A percentile compares a stretch with the other conserved stretches of the same genome.
phyloP scores from a whole-genome alignment of 2,797 vertebrate genomes.

The Luscinia megarhynchos region DNA sequence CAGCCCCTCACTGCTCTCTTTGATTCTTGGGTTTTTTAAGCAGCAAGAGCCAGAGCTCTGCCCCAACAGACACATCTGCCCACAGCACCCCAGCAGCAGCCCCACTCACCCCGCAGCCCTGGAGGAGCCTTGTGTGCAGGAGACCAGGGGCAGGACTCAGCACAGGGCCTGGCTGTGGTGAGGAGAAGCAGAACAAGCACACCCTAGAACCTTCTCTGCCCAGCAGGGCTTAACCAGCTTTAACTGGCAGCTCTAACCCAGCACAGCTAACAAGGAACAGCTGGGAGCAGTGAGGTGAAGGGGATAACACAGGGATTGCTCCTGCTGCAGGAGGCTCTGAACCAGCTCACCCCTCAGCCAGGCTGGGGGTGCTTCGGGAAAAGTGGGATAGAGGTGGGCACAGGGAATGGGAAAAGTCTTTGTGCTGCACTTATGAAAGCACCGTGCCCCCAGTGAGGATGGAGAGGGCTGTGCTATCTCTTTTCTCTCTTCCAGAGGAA shows the following conservation, averaged over 20 bases:
- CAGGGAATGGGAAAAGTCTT: background rate
- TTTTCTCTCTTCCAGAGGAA: background rate
- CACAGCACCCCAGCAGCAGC: background rate
- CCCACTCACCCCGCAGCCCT: accelerated
- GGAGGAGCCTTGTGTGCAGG: accelerated
- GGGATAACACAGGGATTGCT: background rate
- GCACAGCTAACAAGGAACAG: background rate
- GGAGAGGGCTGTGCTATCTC: background rate
- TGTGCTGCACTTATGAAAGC: background rate
- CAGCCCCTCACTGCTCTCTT: accelerated
- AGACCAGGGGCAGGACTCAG: background rate
- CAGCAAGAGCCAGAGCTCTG: background rate
- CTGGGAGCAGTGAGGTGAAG: background rate
- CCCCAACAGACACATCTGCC: accelerated
- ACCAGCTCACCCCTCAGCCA: accelerated
- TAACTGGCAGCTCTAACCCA: background rate
- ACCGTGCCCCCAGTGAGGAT: accelerated
- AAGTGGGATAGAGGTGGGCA: background rate
- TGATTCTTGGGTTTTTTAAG: accelerated
- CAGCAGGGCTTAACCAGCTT: background rate
- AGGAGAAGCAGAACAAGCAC: background rate
- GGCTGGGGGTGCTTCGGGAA: too few relatives aligned
- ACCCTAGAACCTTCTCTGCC: accelerated
- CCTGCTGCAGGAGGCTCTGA: background rate
- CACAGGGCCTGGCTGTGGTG: accelerated